A percentile compares a stretch with the other conserved stretches of the same genome.
These are phyloP conservation scores for Oreochromis spilurus DNA, from an alignment of 2,113 vertebrate genomes.

Conservation along the genomic window DNA sequence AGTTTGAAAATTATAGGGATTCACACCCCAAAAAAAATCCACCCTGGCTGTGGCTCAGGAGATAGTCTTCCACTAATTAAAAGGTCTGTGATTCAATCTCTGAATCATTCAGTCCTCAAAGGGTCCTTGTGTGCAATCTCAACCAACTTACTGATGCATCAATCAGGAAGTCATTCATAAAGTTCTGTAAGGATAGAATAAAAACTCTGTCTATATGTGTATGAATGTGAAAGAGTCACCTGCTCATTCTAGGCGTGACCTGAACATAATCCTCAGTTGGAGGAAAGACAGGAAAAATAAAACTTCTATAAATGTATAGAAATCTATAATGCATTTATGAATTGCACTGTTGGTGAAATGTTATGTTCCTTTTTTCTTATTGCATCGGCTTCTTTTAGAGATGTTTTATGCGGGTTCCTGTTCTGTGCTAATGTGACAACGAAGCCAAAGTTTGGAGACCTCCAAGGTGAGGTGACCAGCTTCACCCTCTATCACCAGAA, in stretches of 20 bases:
- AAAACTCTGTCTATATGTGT: neutral
- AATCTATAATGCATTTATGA: neutral
- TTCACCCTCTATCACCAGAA: conserved; percentile 92
- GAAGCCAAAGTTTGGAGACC: conserved; percentile 82
- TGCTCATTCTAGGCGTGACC: neutral
- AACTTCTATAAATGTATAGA: neutral
- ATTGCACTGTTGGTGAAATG: accelerated
- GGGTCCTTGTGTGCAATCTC: neutral
- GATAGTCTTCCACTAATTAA: neutral
- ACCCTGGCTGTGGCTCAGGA: neutral
- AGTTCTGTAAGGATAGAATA: neutral
- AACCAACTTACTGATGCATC: neutral
- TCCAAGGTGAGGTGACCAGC: conserved; percentile 87
- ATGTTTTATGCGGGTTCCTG: conserved; percentile 91
- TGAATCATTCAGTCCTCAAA: neutral
- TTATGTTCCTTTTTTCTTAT: neutral
- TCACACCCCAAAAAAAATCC: neutral
- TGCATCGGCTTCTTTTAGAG: conserved; percentile 63
- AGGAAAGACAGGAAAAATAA: neutral
- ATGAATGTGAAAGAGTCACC: neutral
- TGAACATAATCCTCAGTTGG: neutral
- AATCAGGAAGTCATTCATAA: neutral
- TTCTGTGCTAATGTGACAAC: conserved; percentile 87
- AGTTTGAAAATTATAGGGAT: neutral
- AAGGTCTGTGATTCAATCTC: neutral